phyloP scores from a whole-genome alignment of 2,888 invertebrate genomes.

The Peribatodes rhomboidaria region DNA sequence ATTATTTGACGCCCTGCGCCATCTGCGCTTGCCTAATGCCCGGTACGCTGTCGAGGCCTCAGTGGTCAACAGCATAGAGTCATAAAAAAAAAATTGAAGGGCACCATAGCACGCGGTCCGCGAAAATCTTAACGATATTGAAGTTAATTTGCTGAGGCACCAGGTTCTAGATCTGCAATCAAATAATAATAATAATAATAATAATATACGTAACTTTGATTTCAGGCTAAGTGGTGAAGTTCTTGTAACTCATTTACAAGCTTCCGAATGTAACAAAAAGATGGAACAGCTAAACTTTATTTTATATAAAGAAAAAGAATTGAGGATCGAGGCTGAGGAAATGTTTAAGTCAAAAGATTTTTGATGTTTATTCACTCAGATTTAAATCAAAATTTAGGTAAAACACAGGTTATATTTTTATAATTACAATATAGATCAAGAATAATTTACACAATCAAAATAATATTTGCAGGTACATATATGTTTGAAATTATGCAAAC shows the following conservation, averaged over 20 bases:
- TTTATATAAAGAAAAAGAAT: slow-evolving; percentile 73
- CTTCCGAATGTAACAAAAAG: slow-evolving; percentile 74
- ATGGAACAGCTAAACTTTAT: slow-evolving; percentile 70
- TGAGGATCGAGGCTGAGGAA: slow-evolving; percentile 72
- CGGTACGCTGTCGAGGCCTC: too few relatives aligned
- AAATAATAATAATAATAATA: slow-evolving; percentile 86
- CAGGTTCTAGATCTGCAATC: slow-evolving; percentile 92
- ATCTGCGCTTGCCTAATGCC: too few relatives aligned
- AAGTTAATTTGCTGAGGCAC: slow-evolving; percentile 90
- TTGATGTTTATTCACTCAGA: slow-evolving; percentile 73
- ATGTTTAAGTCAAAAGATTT: slow-evolving; percentile 75
- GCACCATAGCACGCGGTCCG: too few relatives aligned
- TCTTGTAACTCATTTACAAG: slow-evolving; percentile 81
- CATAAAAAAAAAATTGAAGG: too few relatives aligned
- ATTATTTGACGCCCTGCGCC: too few relatives aligned
- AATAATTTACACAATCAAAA: not conserved
- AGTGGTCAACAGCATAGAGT: too few relatives aligned
- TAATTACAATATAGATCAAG: too few relatives aligned
- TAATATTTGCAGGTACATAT: slow-evolving; percentile 68
- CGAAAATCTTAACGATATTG: slow-evolving; percentile 89
- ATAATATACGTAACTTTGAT: slow-evolving; percentile 7
- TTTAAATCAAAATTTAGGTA: slow-evolving; percentile 78
- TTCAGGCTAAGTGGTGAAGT: slow-evolving; percentile 81
- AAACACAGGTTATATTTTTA: too few relatives aligned
- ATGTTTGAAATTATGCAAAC: slow-evolving; percentile 72